A percentile compares a stretch with the other conserved stretches of the same genome.
These are phyloP conservation scores for Philypnodon macrostomus DNA, from an alignment of 2,797 vertebrate genomes.

Conservation along the genomic window DNA sequence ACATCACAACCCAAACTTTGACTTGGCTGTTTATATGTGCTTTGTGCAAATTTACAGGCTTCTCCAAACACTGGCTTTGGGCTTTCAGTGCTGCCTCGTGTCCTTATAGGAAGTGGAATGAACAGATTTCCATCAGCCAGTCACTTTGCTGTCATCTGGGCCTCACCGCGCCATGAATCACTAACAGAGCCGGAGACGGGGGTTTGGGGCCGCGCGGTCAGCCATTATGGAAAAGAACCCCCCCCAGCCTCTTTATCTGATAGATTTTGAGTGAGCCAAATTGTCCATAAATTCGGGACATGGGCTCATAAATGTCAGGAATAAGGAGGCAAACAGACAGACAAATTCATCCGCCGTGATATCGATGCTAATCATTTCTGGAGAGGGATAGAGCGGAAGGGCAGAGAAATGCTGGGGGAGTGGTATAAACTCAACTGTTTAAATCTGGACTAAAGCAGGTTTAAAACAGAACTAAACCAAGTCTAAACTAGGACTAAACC, in stretches of 20 bases:
- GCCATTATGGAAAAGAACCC: conserved; percentile 64
- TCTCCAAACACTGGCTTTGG: conserved; percentile 16
- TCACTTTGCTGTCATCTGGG: conserved; percentile 51
- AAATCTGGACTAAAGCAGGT: too few relatives aligned
- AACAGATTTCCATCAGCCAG: conserved; percentile 50
- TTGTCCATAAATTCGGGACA: conserved; percentile 73
- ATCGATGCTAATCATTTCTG: conserved; percentile 59
- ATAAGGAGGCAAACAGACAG: conserved; percentile 63
- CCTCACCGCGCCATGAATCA: conserved; percentile 61
- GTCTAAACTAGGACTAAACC: too few relatives aligned
- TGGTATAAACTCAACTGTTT: too few relatives aligned
- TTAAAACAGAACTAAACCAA: too few relatives aligned
- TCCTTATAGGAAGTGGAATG: conserved; percentile 44
- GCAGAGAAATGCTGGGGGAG: conserved; percentile 18
- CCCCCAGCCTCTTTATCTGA: conserved; percentile 57
- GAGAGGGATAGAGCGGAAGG: conserved; percentile 4
- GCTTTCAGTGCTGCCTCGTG: conserved; percentile 18
- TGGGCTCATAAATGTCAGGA: conserved; percentile 70
- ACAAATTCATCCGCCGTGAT: conserved; percentile 54
- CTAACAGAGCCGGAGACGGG: conserved; percentile 53
- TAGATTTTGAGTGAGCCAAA: conserved; percentile 70
- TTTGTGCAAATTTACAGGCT: conserved; percentile 6
- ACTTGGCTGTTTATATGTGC: conserved; percentile 1
- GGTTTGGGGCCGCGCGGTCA: conserved; percentile 42
- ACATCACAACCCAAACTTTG: conserved; percentile 8